Evolutionary conservation across 2,797 vertebrate species (phyloP).

Genomic region (Cuniculus paca): DNA sequence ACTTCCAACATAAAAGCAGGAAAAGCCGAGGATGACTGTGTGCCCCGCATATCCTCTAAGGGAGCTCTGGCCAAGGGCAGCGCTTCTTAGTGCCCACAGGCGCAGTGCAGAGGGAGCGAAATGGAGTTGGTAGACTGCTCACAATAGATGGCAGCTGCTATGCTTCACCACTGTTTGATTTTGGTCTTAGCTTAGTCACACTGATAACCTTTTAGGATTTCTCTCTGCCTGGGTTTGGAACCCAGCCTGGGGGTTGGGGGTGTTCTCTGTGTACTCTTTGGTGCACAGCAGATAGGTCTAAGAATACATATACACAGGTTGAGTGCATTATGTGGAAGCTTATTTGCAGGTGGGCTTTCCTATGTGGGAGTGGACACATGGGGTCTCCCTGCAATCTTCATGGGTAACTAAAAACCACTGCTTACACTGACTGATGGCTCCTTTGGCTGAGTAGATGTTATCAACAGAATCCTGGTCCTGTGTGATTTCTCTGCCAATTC

Average conservation of each 20-base stretch:
- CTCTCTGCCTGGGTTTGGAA: not conserved
- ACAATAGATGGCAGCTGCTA: not conserved
- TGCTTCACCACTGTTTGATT: not conserved
- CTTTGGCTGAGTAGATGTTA: not conserved
- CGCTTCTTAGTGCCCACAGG: not conserved
- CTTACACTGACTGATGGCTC: not conserved
- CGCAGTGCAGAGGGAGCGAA: not conserved
- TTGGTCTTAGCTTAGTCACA: not conserved
- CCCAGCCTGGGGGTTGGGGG: not conserved
- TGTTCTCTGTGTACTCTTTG: not conserved
- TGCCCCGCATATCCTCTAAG: not conserved
- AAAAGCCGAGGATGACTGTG: not conserved
- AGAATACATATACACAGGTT: not conserved
- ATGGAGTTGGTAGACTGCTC: not conserved
- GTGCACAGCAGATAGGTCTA: not conserved
- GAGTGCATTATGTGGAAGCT: not conserved
- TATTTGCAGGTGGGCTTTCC: conserved; percentile 23
- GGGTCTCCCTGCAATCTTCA: not conserved
- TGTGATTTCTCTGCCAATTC: not conserved
- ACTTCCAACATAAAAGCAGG: conserved; percentile 28
- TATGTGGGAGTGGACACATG: conserved; percentile 1
- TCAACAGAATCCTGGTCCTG: not conserved
- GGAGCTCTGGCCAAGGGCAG: not conserved
- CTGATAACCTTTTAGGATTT: conserved; percentile 17
- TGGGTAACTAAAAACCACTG: not conserved